Base-by-base conservation (phyloP, 1,140 invertebrate species). In the Saccostrea cuccullata region DNA sequence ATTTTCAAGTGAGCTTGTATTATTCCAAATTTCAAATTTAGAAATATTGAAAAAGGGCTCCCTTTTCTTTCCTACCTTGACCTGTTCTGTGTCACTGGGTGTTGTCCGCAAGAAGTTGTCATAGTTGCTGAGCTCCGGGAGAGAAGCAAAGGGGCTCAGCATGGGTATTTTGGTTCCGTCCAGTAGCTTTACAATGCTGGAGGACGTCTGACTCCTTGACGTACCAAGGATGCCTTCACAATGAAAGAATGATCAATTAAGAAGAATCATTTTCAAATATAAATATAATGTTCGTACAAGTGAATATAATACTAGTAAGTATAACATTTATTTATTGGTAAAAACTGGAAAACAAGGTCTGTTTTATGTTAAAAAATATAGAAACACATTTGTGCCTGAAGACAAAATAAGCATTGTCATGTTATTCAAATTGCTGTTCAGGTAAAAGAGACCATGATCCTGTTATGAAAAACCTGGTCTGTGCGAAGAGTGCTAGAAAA, bases 51-150 rank as follows among this genome's bases (percentile, higher is more conserved):
- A 13, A 11, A 11, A 60, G 20, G n/a, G 3, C 20, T 60, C 20
- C 15, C 8, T 17, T 5, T 64, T 17, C 0, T 20, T 55, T 82
- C 89, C 87, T 73, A 93, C 96, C 91, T 96, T 96, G 5, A 97
- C 97, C 95, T 98, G 97, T 94, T 97, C 96, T 90, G 96, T 96
- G 95, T 98, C 97, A 0, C 97, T 97, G 17, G 97, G 97, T 23
- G 97, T 97, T 0, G 97, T 97, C n/a, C 97, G 95, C 88, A 97
- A 95, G 95, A 97, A 98, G 90, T 97, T 97, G 83, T 96, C 96
- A 94, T 96, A 97, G 93, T 97, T 96, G 67, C 96, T 97, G 55
- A 98, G 95, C 93, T 97, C 97, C 82, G 96, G 96, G 15, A 96
- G 96, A 15, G 97, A 97, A 6, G 97, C 96, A 2, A 97, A 97